Conservation (phyloP, 2,888 invertebrate species). For the Acronicta aceris region DNA sequence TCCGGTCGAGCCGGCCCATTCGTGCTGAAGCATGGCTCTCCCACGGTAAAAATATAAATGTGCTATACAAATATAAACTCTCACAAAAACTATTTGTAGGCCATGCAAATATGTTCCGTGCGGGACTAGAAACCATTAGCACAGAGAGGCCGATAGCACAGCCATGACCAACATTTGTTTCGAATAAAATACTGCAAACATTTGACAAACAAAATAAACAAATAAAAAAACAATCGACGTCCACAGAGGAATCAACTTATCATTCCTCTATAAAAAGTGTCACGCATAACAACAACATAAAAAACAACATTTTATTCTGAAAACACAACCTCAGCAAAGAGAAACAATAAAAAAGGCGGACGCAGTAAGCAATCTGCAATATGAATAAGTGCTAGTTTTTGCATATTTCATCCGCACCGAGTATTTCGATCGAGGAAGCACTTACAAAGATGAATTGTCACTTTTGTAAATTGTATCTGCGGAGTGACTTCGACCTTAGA, state of each 20-base stretch:
- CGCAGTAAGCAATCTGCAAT: constrained; percentile 68
- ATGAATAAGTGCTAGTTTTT: constrained; percentile 75
- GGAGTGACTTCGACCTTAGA: constrained; percentile 31
- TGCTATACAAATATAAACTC: too few species aligned
- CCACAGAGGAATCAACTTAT: constrained; percentile 40
- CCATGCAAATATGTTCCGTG: too few species aligned
- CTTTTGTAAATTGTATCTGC: constrained; percentile 76
- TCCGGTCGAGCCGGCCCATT: too few species aligned
- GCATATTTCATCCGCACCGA: constrained; percentile 75
- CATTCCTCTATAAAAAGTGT: constrained; percentile 37
- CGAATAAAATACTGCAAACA: too few species aligned
- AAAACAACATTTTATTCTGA: constrained; percentile 51
- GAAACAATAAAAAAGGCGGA: constrained; percentile 61
- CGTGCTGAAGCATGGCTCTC: too few species aligned
- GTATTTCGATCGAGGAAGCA: constrained; percentile 65
- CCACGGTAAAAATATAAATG: too few species aligned
- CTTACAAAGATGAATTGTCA: constrained; percentile 84
- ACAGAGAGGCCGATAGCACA: too few species aligned
- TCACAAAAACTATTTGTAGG: too few species aligned
- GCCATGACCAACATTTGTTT: too few species aligned
- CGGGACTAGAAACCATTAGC: too few species aligned
- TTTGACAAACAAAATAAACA: constrained; percentile 31
- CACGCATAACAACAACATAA: constrained; percentile 35
- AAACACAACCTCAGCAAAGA: constrained; percentile 51
- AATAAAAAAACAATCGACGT: constrained; percentile 22